These are phyloP conservation scores for Meloidogyne chitwoodi DNA, from an alignment of 1,140 invertebrate species.

Conservation along the genomic window DNA sequence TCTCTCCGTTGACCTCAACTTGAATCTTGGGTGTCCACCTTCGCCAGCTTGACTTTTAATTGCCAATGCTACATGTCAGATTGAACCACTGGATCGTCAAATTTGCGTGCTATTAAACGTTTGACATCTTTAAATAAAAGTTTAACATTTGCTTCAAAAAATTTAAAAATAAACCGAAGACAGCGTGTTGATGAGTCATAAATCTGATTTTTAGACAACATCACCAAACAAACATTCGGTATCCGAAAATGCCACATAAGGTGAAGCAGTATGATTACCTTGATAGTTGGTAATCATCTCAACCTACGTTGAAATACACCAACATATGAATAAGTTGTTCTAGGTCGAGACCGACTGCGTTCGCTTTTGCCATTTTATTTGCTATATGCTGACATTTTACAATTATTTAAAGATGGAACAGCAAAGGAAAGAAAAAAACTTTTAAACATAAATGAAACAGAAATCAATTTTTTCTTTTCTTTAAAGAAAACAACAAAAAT, in stretches of 20 bases:
- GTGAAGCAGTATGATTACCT: constrained; percentile 84
- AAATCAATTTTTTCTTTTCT: no score
- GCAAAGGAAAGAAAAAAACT: no score
- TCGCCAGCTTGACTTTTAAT: no score
- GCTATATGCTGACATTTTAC: no score
- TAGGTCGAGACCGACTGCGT: constrained; percentile 65
- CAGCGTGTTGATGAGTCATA: constrained; percentile 46
- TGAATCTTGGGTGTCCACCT: constrained; percentile 55
- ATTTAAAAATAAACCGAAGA: constrained; percentile 61
- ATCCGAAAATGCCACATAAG: constrained; percentile 93
- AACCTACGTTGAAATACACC: constrained; percentile 62
- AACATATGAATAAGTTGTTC: constrained; percentile 66
- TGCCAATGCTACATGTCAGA: constrained; percentile 87
- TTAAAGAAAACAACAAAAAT: no score
- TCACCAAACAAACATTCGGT: constrained; percentile 92
- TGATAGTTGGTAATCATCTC: constrained; percentile 12
- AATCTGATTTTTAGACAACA: constrained; percentile 79
- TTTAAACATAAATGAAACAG: no score
- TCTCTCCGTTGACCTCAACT: constrained; percentile 65
- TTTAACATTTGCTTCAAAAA: not conserved
- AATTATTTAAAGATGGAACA: no score
- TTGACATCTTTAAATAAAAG: no score
- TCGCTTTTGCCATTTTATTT: constrained; percentile 51
- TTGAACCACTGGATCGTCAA: no score
- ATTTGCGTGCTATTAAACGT: no score